Evolutionary conservation across 2,113 vertebrate species (phyloP).

Genomic region (Corythaeola cristata): DNA sequence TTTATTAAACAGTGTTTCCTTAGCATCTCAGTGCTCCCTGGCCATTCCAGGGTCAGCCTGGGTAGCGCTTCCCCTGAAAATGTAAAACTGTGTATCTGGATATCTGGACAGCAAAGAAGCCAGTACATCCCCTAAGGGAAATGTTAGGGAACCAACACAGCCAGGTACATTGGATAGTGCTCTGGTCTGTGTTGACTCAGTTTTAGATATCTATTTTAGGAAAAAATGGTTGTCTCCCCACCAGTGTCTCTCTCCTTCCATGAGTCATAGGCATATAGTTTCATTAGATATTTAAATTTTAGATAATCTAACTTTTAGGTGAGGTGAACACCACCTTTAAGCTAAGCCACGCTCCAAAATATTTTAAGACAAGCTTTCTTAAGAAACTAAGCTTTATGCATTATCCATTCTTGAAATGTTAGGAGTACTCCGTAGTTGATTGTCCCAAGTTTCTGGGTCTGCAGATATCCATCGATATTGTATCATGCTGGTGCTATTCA

Average conservation of each 20-base stretch:
- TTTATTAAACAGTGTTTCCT: background rate
- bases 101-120: background rate
- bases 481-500: fast-evolving
- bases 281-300: background rate
- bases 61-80: background rate
- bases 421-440: background rate
- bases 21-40: background rate
- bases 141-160: background rate
- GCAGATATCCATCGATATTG: background rate
- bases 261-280: background rate
- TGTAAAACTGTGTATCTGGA: background rate
- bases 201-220: background rate
- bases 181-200: background rate
- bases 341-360: background rate
- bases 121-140: background rate
- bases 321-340: background rate
- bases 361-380: background rate
- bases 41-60: background rate
- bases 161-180: background rate
- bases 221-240: background rate
- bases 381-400: background rate
- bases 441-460: background rate
- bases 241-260: background rate
- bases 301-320: background rate
- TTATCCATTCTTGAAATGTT: background rate